These are phyloP conservation scores for Cromileptes altivelis DNA, from an alignment of 2,113 vertebrate genomes.

Conservation along the genomic window DNA sequence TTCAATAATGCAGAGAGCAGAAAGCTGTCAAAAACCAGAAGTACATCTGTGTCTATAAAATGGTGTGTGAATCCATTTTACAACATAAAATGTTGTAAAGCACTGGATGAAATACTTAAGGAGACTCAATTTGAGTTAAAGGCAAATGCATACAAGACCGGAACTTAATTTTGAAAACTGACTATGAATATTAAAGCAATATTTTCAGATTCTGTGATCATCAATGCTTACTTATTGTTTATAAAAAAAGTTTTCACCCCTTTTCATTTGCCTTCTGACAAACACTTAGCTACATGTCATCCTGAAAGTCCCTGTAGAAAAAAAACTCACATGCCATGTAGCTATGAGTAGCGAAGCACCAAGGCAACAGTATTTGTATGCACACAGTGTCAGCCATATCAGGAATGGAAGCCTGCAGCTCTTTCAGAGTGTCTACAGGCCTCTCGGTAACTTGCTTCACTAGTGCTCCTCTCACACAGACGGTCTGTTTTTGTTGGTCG, in stretches of 20 bases:
- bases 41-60: conserved; percentile 44
- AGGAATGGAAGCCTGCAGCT: conserved; percentile 2
- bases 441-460: background rate
- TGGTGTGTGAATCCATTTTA: conserved; percentile 32
- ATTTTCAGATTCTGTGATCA: background rate
- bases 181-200: background rate
- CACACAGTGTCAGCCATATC: background rate
- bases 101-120: background rate
- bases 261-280: background rate
- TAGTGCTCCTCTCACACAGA: background rate
- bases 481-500: background rate
- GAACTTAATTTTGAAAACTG: background rate
- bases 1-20: conserved; percentile 65
- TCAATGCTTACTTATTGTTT: background rate
- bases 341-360: background rate
- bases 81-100: conserved; percentile 33
- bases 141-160: background rate
- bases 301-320: background rate
- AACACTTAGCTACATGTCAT: background rate
- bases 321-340: background rate
- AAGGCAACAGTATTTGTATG: conserved; percentile 4
- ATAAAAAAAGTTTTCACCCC: background rate
- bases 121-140: background rate
- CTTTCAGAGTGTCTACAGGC: background rate
- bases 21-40: conserved; percentile 41